Base-by-base conservation (phyloP, 2,888 invertebrate genomes). In the Lasius fuliginosus region DNA sequence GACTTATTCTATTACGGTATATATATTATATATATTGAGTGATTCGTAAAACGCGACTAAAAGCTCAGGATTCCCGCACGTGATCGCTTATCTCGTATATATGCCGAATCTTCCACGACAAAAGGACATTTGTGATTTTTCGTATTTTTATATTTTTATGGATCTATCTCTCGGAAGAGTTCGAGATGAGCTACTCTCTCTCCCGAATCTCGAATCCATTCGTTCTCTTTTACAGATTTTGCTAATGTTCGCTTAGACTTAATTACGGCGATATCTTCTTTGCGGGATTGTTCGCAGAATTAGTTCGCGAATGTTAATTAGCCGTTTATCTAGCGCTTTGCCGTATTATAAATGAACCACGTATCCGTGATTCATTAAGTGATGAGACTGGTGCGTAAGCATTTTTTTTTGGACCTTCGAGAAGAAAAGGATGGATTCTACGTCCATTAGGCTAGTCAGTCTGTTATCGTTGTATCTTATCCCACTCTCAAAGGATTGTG, bases 301-400 rank as follows among this genome's bases (percentile, higher is more conserved):
- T 77, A 77, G 40, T 42, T 42, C 30, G 68, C 27, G n/a, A 68
- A 68, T 56, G 56, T 68, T 69, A 77, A 77, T 77, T 69, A 56
- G 77, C 18, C 36, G 77, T 76, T 76, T 77, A 77, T 67, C 76
- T 77, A 67, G 40, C 9, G 30, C 36, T 33, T 65, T 36, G 27
- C 65, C 46, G 18, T 36, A 30, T 68, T 77, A 69, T 77, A 68
- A 77, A 77, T 69, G 56, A 69, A 68, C 36, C 36, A 27, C 27
- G n/a, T 18, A 18, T 49, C 27, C 36, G 42, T 68, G 49, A n/a
- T 49, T 49, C 49, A 49, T 49, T 49, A 42, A 46, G 9, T 15
- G 60, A 42, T 23, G 58, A 46, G 71, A 71, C 36, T 71, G 58
- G 42, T 36, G 58, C 18, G 60, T 56, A 60, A 18, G 42, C 30